phyloP scores from a whole-genome alignment of 2,113 vertebrate genomes.

The Pterophyllum scalare region DNA sequence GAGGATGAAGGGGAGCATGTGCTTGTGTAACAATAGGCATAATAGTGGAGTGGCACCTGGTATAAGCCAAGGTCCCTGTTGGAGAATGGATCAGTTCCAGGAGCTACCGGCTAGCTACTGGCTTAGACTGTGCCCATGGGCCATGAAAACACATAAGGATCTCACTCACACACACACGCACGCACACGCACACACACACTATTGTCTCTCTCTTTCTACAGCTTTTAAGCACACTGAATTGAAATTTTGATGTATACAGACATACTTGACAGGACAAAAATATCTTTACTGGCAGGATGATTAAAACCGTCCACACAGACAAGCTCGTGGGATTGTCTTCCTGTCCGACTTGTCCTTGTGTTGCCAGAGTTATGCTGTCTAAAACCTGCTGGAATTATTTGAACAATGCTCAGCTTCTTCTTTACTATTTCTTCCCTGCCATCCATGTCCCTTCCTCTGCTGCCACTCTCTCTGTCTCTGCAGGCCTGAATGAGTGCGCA shows the following conservation, averaged over 20 bases:
- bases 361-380: neutral
- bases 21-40: conserved; percentile 31
- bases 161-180: neutral
- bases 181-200: neutral
- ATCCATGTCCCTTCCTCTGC: conserved; percentile 7
- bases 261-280: conserved; percentile 13
- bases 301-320: conserved; percentile 17
- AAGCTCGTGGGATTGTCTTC: neutral
- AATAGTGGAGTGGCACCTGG: conserved; percentile 46
- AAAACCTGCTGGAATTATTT: conserved; percentile 24
- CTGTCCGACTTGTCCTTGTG: conserved; percentile 18
- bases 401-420: conserved; percentile 25
- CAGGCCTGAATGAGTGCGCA: conserved; percentile 84
- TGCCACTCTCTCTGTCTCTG: neutral
- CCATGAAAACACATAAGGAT: conserved; percentile 10
- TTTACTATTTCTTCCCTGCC: neutral
- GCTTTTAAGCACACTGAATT: neutral
- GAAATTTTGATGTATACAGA: neutral
- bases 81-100: conserved; percentile 53
- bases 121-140: neutral
- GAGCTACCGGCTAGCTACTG: conserved; percentile 23
- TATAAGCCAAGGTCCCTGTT: conserved; percentile 17
- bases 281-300: conserved; percentile 14
- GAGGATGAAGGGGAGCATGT: neutral
- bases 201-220: neutral